Conservation (phyloP, 2,113 vertebrate species). For the Leptosomus discolor region DNA sequence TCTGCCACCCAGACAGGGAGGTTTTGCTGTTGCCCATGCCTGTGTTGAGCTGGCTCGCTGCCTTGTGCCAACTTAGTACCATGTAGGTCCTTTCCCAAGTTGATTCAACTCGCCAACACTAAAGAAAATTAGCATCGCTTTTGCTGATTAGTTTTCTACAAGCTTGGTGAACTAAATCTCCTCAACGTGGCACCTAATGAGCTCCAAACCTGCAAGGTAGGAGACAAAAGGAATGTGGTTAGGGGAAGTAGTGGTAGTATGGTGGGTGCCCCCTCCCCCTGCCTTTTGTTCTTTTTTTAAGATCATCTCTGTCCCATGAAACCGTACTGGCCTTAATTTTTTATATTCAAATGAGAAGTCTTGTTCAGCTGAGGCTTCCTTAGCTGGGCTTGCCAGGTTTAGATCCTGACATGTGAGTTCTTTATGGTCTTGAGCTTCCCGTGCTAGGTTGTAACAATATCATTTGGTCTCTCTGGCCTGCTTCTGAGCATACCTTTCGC, state of each 20-base stretch:
- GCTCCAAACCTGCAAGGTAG: not conserved
- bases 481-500: not conserved
- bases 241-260: not conserved
- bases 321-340: not conserved
- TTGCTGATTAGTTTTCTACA: not conserved
- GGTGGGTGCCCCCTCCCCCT: fast-evolving
- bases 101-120: fast-evolving
- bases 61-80: not conserved
- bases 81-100: fast-evolving
- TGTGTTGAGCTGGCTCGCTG: fast-evolving
- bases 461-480: not conserved
- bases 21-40: not conserved
- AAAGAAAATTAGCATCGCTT: not conserved
- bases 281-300: not conserved
- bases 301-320: not conserved
- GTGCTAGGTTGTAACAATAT: fast-evolving
- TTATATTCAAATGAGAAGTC: not conserved
- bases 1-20: not conserved
- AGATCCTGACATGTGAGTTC: not conserved
- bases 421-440: not conserved
- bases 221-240: not conserved
- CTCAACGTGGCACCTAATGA: fast-evolving
- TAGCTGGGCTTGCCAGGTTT: not conserved
- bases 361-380: not conserved
- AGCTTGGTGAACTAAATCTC: not conserved